A percentile compares a stretch with the other conserved stretches of the same genome.
Evolutionary conservation across 2,888 invertebrate genomes (phyloP).

Genomic region (Drosophila aldrichi): DNA sequence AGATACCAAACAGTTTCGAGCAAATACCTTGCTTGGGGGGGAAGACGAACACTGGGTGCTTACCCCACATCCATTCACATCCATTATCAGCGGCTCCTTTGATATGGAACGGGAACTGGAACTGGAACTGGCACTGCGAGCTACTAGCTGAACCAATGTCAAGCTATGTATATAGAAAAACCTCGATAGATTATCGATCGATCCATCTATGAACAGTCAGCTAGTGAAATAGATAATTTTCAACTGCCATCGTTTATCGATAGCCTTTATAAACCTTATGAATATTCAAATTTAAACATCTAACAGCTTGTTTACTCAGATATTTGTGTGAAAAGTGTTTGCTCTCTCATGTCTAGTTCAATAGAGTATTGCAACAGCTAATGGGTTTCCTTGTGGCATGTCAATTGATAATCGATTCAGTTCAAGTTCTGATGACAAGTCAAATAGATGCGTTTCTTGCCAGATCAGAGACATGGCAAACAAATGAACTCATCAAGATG

Average conservation of each 20-base stretch:
- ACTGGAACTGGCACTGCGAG: background rate
- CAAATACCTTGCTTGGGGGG: conserved; percentile 51
- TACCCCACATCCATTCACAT: conserved; percentile 58
- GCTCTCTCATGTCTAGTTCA: background rate
- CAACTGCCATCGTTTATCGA: background rate
- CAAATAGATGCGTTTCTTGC: conserved; percentile 18
- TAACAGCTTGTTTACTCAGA: background rate
- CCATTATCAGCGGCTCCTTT: conserved; percentile 66
- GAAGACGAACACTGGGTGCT: conserved; percentile 16
- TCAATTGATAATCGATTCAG: conserved; percentile 11
- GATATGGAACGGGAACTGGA: conserved; percentile 30
- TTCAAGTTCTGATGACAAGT: conserved; percentile 25
- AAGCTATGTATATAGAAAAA: background rate
- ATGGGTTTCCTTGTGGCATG: conserved; percentile 8
- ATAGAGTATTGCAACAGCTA: background rate
- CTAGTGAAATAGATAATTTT: background rate
- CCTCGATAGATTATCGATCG: background rate
- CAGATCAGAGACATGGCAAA: conserved; percentile 19
- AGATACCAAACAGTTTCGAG: conserved; percentile 37
- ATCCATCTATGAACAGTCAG: too few relatives aligned
- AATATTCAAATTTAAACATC: background rate
- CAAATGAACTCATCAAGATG: conserved; percentile 52
- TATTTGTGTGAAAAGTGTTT: background rate
- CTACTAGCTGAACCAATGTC: background rate
- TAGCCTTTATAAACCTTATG: background rate